Conservation (phyloP, 2,797 vertebrate species). For the Xenentodon cancila region DNA sequence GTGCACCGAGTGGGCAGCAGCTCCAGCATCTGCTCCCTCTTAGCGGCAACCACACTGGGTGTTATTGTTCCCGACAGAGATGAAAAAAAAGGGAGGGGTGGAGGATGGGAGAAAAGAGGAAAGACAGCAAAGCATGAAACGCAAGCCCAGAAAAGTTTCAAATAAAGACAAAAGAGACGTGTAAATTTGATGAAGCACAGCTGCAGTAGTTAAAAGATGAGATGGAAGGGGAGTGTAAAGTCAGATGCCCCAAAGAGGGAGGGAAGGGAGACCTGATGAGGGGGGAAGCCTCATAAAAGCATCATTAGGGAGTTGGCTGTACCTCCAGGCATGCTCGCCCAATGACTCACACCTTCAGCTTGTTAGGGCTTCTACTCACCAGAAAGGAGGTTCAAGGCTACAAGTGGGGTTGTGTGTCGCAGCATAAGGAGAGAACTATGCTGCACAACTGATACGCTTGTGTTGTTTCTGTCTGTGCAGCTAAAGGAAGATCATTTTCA, state of each 20-base stretch:
- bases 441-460: no score
- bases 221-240: constrained; percentile 10
- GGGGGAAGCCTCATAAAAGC: constrained; percentile 51
- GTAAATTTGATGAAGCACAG: constrained; percentile 21
- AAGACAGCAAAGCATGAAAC: constrained; percentile 23
- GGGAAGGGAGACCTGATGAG: constrained; percentile 24
- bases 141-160: constrained; percentile 11
- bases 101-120: constrained; percentile 15
- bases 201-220: constrained; percentile 19
- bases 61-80: constrained; percentile 82
- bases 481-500: no score
- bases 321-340: constrained; percentile 52
- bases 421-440: no score
- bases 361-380: constrained; percentile 39
- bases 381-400: constrained; percentile 42
- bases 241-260: constrained; percentile 28
- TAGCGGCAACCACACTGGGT: constrained; percentile 81
- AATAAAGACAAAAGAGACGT: constrained; percentile 18
- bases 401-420: no score
- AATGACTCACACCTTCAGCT: constrained; percentile 60
- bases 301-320: constrained; percentile 53
- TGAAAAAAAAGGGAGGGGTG: constrained; percentile 25
- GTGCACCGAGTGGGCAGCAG: constrained; percentile 77
- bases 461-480: no score
- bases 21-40: constrained; percentile 82